Evolutionary conservation across 2,797 vertebrate species (phyloP), one percentile per base, ranked within the genome.

Genomic region (Hylomyscus alleni): DNA sequence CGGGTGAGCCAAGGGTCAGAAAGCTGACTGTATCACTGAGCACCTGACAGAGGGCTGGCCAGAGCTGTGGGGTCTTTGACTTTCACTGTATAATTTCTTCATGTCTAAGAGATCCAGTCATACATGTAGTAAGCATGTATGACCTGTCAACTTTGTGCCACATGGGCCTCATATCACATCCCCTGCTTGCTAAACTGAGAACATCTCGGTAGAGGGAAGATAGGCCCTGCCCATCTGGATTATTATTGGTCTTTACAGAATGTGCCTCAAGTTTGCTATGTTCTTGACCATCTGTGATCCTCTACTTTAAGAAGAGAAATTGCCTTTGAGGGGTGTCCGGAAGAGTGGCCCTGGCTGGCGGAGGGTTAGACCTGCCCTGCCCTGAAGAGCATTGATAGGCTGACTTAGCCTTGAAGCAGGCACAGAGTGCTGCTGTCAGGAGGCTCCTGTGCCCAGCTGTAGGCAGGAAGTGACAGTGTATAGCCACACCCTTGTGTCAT

Each of bases 151-250:
- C n/a, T 40, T 93, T 58, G 22, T 87, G 47, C 76, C 20, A 29
- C 17, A 4, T 31, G 40, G 72, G n/a, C 52, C 31, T 85, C 40
- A 15, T 60, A 5, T 86, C 60, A 37, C 40, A 14, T 69, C 65
- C 22, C 84, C 73, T 56, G 52, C 54, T 95, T 83, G 50, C 69
- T 96, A 58, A 89, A 8, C 86, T 91, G 80, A 97, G 78, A 83
- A 73, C 65, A 10, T 69, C 47, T 17, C 2, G 56, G 19, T 56
- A 75, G 54, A 58, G 69, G 26, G 78, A 89, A 75, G 24, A 26
- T 26, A 84, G 19, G 12, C 8, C 29, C 82, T 34, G 56, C 31
- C 89, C 58, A 12, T 88, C 62, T 69, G 87, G 83, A 62, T 37
- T 95, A 54, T 65, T 47, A 47, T 29, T 72, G 13, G 60, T 34